A percentile compares a stretch with the other conserved stretches of the same genome.
Conservation (phyloP, 1,140 invertebrate genomes). For the Platorchestia sp. region DNA sequence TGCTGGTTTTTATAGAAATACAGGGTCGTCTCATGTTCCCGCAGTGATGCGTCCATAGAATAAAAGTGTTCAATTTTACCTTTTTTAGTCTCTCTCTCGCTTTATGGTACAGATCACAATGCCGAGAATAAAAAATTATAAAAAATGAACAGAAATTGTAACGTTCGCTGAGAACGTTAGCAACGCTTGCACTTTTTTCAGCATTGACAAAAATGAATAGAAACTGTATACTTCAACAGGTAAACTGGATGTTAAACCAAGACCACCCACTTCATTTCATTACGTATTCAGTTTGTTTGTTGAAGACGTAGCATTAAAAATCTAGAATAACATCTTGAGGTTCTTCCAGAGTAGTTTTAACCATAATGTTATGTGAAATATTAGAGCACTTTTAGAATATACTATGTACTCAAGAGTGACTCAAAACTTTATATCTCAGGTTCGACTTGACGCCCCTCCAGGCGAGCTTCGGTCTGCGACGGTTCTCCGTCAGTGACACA, state of each 20-base stretch:
- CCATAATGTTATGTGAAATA: no score
- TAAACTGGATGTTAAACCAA: background rate
- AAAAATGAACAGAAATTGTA: background rate
- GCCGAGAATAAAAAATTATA: background rate
- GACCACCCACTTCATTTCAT: no score
- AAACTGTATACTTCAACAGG: background rate
- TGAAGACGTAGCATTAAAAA: no score
- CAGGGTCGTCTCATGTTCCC: no score
- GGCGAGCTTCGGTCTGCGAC: slow-evolving; percentile 63
- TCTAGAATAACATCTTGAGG: background rate
- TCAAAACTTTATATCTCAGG: background rate
- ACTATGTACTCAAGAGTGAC: no score
- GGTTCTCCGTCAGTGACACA: slow-evolving; percentile 59
- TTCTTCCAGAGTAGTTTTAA: background rate
- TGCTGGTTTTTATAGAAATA: no score
- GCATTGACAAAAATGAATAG: background rate
- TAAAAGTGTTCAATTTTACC: no score
- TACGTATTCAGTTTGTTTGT: no score
- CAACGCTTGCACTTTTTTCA: background rate
- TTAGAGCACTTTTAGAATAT: no score
- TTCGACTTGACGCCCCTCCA: slow-evolving; percentile 18
- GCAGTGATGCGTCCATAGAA: no score
- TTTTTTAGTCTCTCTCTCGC: background rate
- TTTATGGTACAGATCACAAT: background rate
- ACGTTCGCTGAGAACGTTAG: background rate